phyloP scores from a whole-genome alignment of 2,888 invertebrate genomes.

The Ditula angustiorana region DNA sequence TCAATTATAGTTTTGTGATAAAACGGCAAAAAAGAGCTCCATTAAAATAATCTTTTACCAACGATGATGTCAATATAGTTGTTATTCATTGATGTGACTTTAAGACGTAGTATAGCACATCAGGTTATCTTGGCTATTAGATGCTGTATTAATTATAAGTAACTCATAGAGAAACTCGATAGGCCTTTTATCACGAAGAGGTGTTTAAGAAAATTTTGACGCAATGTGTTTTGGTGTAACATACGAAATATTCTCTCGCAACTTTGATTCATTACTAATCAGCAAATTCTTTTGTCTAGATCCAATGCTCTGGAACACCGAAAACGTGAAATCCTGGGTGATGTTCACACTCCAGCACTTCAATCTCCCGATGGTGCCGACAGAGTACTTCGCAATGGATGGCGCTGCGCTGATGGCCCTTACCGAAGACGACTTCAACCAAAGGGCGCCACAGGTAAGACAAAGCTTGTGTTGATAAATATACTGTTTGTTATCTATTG shows the following conservation, averaged over 20 bases:
- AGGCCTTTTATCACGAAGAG: too few species aligned
- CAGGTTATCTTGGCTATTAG: not conserved
- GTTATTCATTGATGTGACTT: not conserved
- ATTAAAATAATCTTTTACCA: conserved; percentile 6
- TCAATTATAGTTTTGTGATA: conserved; percentile 27
- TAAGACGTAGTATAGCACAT: not conserved
- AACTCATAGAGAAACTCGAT: too few species aligned
- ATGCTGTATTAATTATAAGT: not conserved
- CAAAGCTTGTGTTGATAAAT: not conserved
- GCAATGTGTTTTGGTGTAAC: too few species aligned
- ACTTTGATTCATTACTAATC: not conserved
- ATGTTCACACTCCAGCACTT: conserved; percentile 94
- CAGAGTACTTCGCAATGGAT: conserved; percentile 92
- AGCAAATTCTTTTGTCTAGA: conserved; percentile 83
- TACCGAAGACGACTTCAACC: conserved; percentile 94
- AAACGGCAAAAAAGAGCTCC: conserved; percentile 1
- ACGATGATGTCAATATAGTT: conserved; percentile 23
- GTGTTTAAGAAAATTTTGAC: too few species aligned
- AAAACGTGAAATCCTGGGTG: conserved; percentile 95
- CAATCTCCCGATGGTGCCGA: conserved; percentile 89
- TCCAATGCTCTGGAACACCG: conserved; percentile 94
- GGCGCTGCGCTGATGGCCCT: conserved; percentile 91
- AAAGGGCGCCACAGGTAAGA: conserved; percentile 92
- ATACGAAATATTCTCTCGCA: too few species aligned
- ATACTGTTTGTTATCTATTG: too few species aligned